These are phyloP conservation scores for Smutsia temminckii DNA, from an alignment of 2,797 vertebrate genomes.

Conservation along the genomic window DNA sequence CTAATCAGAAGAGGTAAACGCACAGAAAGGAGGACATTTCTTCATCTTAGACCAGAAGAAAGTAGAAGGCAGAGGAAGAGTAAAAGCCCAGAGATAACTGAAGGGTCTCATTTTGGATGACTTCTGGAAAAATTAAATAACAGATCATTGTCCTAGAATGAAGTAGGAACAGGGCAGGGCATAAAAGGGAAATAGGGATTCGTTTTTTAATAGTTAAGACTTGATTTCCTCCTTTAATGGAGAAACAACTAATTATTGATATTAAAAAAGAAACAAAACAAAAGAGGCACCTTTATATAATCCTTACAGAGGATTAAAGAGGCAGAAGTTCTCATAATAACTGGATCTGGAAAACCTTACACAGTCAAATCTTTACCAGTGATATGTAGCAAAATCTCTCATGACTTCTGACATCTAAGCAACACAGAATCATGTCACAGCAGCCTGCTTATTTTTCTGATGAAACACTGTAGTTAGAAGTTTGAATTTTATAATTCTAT, in stretches of 20 bases:
- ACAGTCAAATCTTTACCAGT: background rate
- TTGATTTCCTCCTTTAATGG: background rate
- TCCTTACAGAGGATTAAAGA: background rate
- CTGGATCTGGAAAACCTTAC: background rate
- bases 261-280: background rate
- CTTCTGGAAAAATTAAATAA: background rate
- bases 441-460: background rate
- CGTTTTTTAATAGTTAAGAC: background rate
- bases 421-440: background rate
- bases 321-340: background rate
- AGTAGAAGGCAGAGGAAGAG: background rate
- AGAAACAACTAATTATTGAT: background rate
- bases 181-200: background rate
- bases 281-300: background rate
- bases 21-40: background rate
- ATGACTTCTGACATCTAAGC: background rate
- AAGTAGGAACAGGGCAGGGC: background rate
- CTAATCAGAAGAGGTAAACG: background rate
- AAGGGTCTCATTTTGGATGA: background rate
- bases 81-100: background rate
- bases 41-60: background rate
- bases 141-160: background rate
- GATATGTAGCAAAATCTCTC: background rate
- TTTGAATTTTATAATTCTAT: background rate
- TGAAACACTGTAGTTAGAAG: background rate